A percentile compares a stretch with the other conserved stretches of the same genome.
Conservation (phyloP, 1,140 invertebrate species). For the Pygmarrhopalites habei region DNA sequence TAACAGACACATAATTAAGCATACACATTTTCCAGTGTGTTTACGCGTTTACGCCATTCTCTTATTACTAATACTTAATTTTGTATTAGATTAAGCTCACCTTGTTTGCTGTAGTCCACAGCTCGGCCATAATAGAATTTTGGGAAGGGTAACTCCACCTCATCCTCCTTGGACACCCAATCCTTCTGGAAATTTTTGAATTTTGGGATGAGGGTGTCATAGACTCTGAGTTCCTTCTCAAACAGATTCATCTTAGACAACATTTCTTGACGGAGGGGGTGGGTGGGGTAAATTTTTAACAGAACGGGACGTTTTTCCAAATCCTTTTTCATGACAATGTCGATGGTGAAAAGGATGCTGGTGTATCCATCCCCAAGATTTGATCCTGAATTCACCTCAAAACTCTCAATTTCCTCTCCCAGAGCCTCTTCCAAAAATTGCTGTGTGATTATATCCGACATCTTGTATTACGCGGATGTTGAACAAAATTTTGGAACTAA, state of each 20-base stretch:
- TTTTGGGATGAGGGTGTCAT: not conserved
- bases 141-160: not conserved
- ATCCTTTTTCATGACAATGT: not conserved
- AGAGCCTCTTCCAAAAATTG: constrained; percentile 5
- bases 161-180: not conserved
- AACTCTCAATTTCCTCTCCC: not conserved
- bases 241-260: not conserved
- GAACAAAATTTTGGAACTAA: no score
- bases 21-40: no score
- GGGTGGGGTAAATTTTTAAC: not conserved
- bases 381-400: not conserved
- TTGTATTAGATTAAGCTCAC: no score
- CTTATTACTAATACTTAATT: no score
- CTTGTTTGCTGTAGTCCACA: no score
- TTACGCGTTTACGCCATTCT: no score
- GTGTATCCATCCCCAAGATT: constrained; percentile 4
- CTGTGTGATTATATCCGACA: not conserved
- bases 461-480: no score
- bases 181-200: constrained; percentile 3
- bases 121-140: not conserved
- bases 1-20: no score
- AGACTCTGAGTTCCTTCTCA: not conserved
- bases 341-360: not conserved
- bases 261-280: not conserved
- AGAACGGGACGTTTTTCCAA: not conserved